Base-by-base conservation (phyloP, 2,113 vertebrate species). In the Alces alces region DNA sequence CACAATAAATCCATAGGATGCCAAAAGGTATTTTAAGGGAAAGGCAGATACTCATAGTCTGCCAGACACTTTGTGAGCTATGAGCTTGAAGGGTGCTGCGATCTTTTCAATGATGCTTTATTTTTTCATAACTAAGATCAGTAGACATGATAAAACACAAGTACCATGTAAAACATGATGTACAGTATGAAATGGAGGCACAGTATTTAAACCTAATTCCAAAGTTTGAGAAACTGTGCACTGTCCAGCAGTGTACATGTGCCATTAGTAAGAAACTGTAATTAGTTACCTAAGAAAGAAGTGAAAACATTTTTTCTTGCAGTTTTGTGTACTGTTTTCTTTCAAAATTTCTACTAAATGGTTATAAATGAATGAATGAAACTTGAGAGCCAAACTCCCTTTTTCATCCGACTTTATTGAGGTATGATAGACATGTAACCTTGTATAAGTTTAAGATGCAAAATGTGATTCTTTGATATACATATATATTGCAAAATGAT, bases 161-260 rank as follows among this genome's bases (percentile, higher is more conserved):
- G 8, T 16, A 27, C 23, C 5, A 12, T 10, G 6, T 54, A 64
- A 33, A 64, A 86, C n/a, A 6, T 12, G 61, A 2, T 5, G 6
- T n/a, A 16, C 47, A 7, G 30, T 23, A 9, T 0, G 12, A 47
- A 50, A n/a, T 15, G n/a, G 25, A 5, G 33, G 17, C 52, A 19
- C 2, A 19, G 58, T n/a, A 28, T n/a, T 43, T 6, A 19, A 17
- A 19, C 50, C 70, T 55, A 54, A 82, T 3, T 82, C 36, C 85
- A 25, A 55, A 27, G 16, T 45, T 7, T 36, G 27, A 43, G 6
- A 84, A 88, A 4, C 7, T 79, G 39, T 27, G 4, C 7, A 23
- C 7, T 83, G 27, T 23, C 61, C 60, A 13, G 6, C 21, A 17
- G 14, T 30, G 7, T 11, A 14, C 2, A 2, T 0, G 0, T 25